phyloP scores from a whole-genome alignment of 53 echinoderm and acorn worm genomes.

The Pentamera pediparva region DNA sequence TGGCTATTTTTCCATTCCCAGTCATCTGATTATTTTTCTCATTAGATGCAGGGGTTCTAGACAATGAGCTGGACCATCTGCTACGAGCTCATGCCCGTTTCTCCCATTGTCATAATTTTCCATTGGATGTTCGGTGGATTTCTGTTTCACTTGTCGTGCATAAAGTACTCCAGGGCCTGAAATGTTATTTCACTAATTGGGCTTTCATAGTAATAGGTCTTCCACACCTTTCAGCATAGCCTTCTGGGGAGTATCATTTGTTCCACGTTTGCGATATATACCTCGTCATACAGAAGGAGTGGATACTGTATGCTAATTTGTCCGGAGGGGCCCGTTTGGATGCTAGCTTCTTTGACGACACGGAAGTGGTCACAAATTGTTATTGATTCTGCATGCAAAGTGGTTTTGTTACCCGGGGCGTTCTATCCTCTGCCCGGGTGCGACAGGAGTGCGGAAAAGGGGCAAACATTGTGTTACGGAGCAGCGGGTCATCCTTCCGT shows the following conservation, averaged over 20 bases:
- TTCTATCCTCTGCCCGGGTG: neutral
- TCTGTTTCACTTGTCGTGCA: too few relatives aligned
- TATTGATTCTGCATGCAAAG: conserved; percentile 18
- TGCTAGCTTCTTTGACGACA: neutral
- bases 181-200: conserved; percentile 10
- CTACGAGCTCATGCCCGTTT: too few relatives aligned
- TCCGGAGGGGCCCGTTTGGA: neutral
- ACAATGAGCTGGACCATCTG: too few relatives aligned
- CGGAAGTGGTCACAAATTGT: neutral
- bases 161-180: conserved; percentile 14
- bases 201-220: conserved; percentile 12
- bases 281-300: neutral
- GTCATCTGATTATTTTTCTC: too few relatives aligned
- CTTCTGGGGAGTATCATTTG: too few relatives aligned
- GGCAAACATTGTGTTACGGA: conserved; percentile 9
- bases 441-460: neutral
- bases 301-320: too few relatives aligned
- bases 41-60: too few relatives aligned
- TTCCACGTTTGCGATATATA: neutral
- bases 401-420: conserved; percentile 21
- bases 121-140: too few relatives aligned
- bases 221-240: neutral
- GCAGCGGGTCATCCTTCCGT: too few relatives aligned
- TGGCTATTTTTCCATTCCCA: too few relatives aligned
- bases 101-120: too few relatives aligned